phyloP scores from a whole-genome alignment of 2,113 vertebrate species.

The Thermophis baileyi region DNA sequence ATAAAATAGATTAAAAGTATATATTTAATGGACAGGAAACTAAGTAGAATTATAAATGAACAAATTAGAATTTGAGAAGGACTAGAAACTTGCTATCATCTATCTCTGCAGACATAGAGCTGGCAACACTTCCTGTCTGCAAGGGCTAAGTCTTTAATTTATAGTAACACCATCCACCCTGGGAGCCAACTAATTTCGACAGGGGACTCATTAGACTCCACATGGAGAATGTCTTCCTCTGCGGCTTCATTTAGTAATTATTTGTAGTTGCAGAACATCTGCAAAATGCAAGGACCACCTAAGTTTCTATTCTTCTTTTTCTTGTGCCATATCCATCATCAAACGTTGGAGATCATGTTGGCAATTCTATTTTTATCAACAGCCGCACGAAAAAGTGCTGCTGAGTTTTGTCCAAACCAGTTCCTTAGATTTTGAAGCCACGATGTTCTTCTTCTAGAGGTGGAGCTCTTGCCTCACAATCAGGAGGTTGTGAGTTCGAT shows the following conservation, averaged over 20 bases:
- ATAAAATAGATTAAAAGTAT: neutral
- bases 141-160: neutral
- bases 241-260: neutral
- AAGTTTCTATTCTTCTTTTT: neutral
- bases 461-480: too few species aligned
- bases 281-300: neutral
- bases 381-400: too few species aligned
- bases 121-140: neutral
- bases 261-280: neutral
- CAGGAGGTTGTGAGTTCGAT: too few species aligned
- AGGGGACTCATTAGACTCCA: neutral
- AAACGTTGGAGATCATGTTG: too few species aligned
- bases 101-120: neutral
- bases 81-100: neutral
- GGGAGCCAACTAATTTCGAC: neutral
- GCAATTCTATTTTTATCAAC: too few species aligned
- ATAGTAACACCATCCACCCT: neutral
- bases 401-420: too few species aligned
- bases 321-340: too few species aligned
- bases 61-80: neutral
- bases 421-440: too few species aligned
- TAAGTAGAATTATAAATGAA: neutral
- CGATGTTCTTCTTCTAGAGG: too few species aligned
- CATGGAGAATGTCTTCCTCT: neutral
- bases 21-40: neutral